Conservation (phyloP, 2,888 invertebrate species). For the Chelonus formosanus region DNA sequence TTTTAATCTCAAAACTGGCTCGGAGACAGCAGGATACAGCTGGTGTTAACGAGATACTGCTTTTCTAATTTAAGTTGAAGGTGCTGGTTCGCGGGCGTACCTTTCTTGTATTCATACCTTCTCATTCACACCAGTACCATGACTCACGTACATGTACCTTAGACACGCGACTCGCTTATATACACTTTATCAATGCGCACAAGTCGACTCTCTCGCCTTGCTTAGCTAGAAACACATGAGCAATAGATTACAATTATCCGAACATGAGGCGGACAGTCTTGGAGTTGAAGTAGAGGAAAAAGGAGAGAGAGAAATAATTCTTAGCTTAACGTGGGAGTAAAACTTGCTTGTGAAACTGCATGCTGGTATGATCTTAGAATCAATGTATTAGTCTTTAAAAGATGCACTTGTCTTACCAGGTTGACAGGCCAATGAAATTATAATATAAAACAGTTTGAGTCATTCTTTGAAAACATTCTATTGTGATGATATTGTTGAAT, state of each 20-base stretch:
- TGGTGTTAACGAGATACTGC: constrained; percentile 41
- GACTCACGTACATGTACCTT: constrained; percentile 28
- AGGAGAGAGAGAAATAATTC: constrained; percentile 9
- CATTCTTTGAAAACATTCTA: too few relatives aligned
- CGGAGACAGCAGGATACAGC: constrained; percentile 6
- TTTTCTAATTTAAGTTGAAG: constrained; percentile 42
- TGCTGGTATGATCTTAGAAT: too few relatives aligned
- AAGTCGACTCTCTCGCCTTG: constrained; percentile 37
- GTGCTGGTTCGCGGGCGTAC: constrained; percentile 25
- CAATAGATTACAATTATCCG: constrained; percentile 63
- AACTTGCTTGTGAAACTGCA: constrained; percentile 6
- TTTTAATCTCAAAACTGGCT: constrained; percentile 13
- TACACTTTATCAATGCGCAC: constrained; percentile 54
- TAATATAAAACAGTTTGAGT: too few relatives aligned
- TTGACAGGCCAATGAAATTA: too few relatives aligned
- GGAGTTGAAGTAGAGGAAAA: background rate
- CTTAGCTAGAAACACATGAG: constrained; percentile 38
- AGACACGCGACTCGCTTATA: constrained; percentile 43
- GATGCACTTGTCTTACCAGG: too few relatives aligned
- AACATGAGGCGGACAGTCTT: constrained; percentile 51
- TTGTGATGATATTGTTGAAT: too few relatives aligned
- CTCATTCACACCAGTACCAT: constrained; percentile 14
- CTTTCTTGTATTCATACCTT: constrained; percentile 20
- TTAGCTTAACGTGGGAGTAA: constrained; percentile 40
- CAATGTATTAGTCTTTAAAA: too few relatives aligned